These are phyloP conservation scores for Aurelia sp. DNA, from an alignment of 30 jellyfish, hydroid and myxozoan species.

Conservation along the genomic window DNA sequence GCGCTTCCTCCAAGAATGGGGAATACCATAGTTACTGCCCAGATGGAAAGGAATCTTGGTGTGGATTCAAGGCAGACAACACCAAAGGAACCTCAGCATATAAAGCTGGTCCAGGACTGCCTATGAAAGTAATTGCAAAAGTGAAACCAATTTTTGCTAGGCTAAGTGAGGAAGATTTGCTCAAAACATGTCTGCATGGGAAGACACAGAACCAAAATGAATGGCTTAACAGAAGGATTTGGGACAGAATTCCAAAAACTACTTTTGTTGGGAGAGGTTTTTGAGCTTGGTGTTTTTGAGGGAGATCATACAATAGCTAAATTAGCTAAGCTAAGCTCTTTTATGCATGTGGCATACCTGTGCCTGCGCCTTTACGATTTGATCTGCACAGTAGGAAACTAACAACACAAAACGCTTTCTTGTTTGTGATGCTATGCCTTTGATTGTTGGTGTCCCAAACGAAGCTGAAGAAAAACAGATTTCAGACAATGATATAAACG, in stretches of 20 bases:
- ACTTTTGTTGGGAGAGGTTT: constrained; percentile 9
- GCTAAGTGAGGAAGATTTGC: background rate
- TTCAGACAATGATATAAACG: too few species aligned
- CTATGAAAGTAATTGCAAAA: background rate
- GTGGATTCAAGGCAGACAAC: background rate
- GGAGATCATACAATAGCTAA: too few species aligned
- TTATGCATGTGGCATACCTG: too few species aligned
- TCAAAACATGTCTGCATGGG: background rate
- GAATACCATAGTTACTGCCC: background rate
- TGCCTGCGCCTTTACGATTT: too few species aligned
- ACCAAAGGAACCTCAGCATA: background rate
- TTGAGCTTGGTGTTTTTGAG: constrained; percentile 1
- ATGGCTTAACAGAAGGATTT: background rate
- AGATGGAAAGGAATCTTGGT: constrained; percentile 9
- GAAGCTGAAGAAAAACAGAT: too few species aligned
- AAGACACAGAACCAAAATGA: background rate
- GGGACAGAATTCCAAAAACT: constrained; percentile 19
- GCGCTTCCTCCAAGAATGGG: background rate
- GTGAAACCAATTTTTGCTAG: constrained; percentile 1
- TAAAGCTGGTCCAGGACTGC: constrained; percentile 5
- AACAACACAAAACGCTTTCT: too few species aligned
- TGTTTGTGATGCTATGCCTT: too few species aligned
- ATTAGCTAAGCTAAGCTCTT: too few species aligned
- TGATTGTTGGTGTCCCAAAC: too few species aligned
- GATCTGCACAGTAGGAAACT: too few species aligned